Base-by-base conservation (phyloP, 1,140 invertebrate species). In the Dendroctonus valens region DNA sequence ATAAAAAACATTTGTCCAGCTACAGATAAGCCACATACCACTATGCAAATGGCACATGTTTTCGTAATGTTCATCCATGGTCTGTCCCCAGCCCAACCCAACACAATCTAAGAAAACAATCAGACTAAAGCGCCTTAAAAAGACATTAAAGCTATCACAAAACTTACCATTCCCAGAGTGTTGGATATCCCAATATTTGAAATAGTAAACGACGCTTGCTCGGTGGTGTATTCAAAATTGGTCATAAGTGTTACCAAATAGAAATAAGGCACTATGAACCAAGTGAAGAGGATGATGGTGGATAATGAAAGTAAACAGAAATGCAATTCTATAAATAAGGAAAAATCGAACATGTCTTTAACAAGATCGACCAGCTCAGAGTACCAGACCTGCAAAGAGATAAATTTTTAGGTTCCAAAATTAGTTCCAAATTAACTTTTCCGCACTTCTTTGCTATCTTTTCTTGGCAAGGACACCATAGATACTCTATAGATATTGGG, bases 231-330 rank as follows among this genome's bases (percentile, higher is more conserved):
- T 0, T 81, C 80, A 65, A 84, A 81, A 46, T 83, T 80, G 15
- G 80, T 83, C 78, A 89, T 82, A 72, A 87, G 84, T 60, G 93
- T 91, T 49, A 89, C 88, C 15, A 94, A 80, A 77, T 93, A 96
- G 74, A 95, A 91, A 80, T 96, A 95, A 37, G 92, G 92, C 49
- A 94, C 89, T 70, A 94, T 93, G 75, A 93, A 93, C 89, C 91
- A 96, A 69, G 88, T 89, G 77, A 94, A 94, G 9, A 95, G 81
- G 40, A 94, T 83, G 68, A 94, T 88, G 60, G 93, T 95, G 2
- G 91, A 90, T 0, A 94, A 68, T 54, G 90, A 91, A 68, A 94
- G 87, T 5, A 94, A 80, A 46, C 92, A 80, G 75, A 93, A 95
- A 60, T 91, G 89, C 38, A 88, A 78, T 73, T 91, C 89, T 72